A percentile compares a stretch with the other conserved stretches of the same genome.
These are phyloP conservation scores for Pachyramphus minor DNA, from an alignment of 2,113 vertebrate species.

Conservation along the genomic window DNA sequence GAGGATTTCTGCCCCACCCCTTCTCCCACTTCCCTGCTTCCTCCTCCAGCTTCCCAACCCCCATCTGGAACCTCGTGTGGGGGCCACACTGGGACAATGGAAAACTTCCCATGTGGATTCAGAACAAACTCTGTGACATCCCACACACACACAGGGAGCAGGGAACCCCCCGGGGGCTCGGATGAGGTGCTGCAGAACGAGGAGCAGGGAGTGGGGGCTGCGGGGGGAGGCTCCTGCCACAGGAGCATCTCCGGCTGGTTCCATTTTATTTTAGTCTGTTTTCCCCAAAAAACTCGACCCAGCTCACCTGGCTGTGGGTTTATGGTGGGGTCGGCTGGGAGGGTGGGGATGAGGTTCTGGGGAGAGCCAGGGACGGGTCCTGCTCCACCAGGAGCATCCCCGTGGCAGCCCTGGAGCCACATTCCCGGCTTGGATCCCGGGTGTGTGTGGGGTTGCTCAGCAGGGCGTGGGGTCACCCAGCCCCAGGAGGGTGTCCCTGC, in stretches of 20 bases:
- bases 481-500: not conserved
- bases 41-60: not conserved
- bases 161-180: not conserved
- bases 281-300: rapidly evolving
- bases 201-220: not conserved
- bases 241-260: not conserved
- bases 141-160: rapidly evolving
- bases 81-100: rapidly evolving
- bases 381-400: not conserved
- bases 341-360: not conserved
- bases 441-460: not conserved
- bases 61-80: rapidly evolving
- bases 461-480: rapidly evolving
- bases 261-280: not conserved
- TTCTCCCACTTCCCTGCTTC: not conserved
- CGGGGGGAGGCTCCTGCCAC: not conserved
- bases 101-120: not conserved
- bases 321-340: too few relatives aligned
- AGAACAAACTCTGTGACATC: not conserved
- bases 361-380: not conserved
- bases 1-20: too few relatives aligned
- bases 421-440: rapidly evolving
- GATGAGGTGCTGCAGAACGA: not conserved
- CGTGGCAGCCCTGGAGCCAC: not conserved
- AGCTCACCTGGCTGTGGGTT: not conserved